These are phyloP conservation scores for Turnix velox DNA, from an alignment of 2,113 vertebrate species.

Conservation along the genomic window DNA sequence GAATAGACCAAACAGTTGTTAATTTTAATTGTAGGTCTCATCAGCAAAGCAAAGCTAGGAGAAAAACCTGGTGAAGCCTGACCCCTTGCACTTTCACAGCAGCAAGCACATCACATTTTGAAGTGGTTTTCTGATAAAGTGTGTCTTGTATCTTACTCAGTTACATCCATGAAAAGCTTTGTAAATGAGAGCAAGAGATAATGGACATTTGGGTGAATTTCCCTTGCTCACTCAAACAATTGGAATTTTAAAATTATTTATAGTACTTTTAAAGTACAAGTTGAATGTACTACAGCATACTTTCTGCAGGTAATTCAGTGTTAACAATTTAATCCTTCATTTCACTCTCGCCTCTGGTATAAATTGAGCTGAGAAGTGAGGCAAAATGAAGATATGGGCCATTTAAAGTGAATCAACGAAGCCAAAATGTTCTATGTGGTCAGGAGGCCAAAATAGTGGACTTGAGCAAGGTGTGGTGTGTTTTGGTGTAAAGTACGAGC, in stretches of 20 bases:
- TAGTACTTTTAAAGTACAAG: background rate
- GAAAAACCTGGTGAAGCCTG: background rate
- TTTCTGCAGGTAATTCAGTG: background rate
- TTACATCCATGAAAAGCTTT: background rate
- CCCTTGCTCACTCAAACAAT: background rate
- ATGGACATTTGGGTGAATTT: background rate
- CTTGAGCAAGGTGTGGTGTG: background rate
- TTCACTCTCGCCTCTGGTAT: background rate
- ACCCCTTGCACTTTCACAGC: slow-evolving; percentile 19
- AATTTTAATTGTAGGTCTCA: slow-evolving; percentile 50
- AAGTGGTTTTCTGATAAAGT: background rate
- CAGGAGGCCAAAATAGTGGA: background rate
- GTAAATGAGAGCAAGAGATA: background rate
- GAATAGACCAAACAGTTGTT: slow-evolving; percentile 29
- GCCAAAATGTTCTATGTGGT: background rate
- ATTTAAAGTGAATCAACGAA: background rate
- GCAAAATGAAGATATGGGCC: background rate
- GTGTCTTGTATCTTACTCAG: background rate
- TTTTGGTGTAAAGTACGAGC: background rate
- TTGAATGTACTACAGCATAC: background rate
- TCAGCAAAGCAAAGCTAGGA: slow-evolving; percentile 39
- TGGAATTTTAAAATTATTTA: slow-evolving; percentile 13
- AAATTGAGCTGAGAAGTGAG: background rate
- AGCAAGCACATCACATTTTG: background rate
- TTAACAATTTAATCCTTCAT: background rate